A percentile compares a stretch with the other conserved stretches of the same genome.
These are phyloP conservation scores for Pandemis corylana DNA, from an alignment of 2,888 invertebrate species.

Conservation along the genomic window DNA sequence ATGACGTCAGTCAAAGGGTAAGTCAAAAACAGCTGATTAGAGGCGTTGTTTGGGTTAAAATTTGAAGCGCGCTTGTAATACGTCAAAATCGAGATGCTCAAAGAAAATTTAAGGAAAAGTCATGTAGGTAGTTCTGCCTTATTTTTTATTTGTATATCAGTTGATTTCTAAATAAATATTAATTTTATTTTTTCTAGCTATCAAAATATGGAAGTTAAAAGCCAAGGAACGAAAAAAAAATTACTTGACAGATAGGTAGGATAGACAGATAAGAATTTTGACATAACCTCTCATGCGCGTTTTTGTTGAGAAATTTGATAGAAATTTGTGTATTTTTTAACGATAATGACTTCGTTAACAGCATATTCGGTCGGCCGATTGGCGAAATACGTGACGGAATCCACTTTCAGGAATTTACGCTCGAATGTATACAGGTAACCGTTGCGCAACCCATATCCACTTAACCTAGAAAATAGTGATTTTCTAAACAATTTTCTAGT, in stretches of 20 bases:
- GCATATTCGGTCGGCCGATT: slow-evolving; percentile 79
- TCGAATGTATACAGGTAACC: slow-evolving; percentile 78
- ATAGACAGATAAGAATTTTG: slow-evolving; percentile 53
- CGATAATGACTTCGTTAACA: slow-evolving; percentile 80
- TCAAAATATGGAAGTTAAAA: slow-evolving; percentile 14
- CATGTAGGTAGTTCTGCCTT: not conserved
- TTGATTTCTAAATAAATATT: not conserved
- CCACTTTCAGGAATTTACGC: slow-evolving; percentile 71
- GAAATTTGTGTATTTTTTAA: slow-evolving; percentile 37
- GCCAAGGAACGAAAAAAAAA: slow-evolving; percentile 24
- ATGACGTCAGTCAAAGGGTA: not conserved
- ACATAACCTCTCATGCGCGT: slow-evolving; percentile 62
- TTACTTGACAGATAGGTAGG: slow-evolving; percentile 28
- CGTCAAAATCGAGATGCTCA: not conserved
- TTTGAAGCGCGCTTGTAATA: too few relatives aligned
- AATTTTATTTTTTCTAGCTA: not conserved
- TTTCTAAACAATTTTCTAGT: slow-evolving; percentile 16
- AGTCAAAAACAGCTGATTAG: slow-evolving; percentile 14
- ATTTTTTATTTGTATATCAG: not conserved
- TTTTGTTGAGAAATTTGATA: slow-evolving; percentile 39
- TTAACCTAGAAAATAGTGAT: slow-evolving; percentile 55
- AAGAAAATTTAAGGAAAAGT: not conserved
- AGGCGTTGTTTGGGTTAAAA: slow-evolving; percentile 1
- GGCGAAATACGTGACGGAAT: slow-evolving; percentile 77
- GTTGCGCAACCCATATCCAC: slow-evolving; percentile 73